A percentile compares a stretch with the other conserved stretches of the same genome.
These are phyloP conservation scores for Entomyzon cyanotis DNA, from an alignment of 2,113 vertebrate genomes.

Conservation along the genomic window DNA sequence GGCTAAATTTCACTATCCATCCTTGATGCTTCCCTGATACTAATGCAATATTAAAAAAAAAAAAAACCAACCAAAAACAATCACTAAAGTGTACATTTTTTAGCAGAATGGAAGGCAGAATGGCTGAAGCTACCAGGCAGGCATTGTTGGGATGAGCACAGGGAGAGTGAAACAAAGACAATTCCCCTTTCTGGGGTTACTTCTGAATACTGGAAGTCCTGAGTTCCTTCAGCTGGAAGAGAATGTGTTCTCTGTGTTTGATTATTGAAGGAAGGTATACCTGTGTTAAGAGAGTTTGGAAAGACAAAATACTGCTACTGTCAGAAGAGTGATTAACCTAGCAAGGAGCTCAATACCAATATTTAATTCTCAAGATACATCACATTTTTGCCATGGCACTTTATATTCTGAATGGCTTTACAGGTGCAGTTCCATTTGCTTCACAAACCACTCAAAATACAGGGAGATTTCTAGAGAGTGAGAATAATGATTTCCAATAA, in stretches of 20 bases:
- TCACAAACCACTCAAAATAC: constrained; percentile 2
- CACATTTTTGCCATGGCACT: neutral
- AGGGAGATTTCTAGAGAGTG: neutral
- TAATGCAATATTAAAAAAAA: neutral
- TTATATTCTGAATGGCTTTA: neutral
- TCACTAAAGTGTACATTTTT: neutral
- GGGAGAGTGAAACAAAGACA: neutral
- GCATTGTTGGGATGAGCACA: neutral
- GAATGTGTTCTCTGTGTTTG: neutral
- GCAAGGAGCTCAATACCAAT: neutral
- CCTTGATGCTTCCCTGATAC: neutral
- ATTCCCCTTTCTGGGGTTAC: neutral
- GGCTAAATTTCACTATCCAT: neutral
- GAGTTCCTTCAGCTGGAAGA: neutral
- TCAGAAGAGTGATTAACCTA: constrained; percentile 12
- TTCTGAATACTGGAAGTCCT: neutral
- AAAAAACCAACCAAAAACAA: too few relatives aligned
- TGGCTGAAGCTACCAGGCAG: neutral
- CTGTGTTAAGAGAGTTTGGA: neutral
- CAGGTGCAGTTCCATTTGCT: neutral
- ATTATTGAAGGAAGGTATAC: neutral
- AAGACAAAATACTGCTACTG: neutral
- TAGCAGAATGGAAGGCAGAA: neutral
- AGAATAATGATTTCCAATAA: constrained; percentile 56
- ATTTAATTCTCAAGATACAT: neutral